Evolutionary conservation across 2,113 vertebrate species (phyloP), one percentile per base, ranked within the genome.

Genomic region (Ariopsis seemanni): DNA sequence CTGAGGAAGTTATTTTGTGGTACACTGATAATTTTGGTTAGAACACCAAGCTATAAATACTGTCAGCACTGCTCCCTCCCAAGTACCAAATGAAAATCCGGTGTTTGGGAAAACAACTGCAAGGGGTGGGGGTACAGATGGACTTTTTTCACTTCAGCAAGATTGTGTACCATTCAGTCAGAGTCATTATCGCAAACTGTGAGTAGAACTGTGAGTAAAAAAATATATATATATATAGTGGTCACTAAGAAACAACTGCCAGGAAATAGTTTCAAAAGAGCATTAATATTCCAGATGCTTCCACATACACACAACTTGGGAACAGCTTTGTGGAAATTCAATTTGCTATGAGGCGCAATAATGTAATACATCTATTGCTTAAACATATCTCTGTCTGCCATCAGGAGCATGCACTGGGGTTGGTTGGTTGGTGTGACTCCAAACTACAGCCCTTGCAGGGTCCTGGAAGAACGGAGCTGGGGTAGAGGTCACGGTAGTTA

Each of bases 1-100:
- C 92, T 91, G 93, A 95, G 95, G 94, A 95, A 96, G 95, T 94
- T 93, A 94, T 95, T 95, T 94, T 94, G 94, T 94, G 95, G 95
- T 95, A 93, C 94, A 94, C 94, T 95, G 94, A 95, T 95, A 88
- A 94, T 95, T 95, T 96, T 94, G 94, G 95, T 95, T 92, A 95
- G 93, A 95, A 94, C 93, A 92, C 91, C 89, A 90, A 89, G 91
- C 94, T 96, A 95, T 95, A 96, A 96, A 96, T 96, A 95, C 92
- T 94, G 94, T 93, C 92, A 93, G 93, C 74, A 63, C 91, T 89
- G 71, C 88, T 84, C 90, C 92, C 89, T 93, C 90, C 34, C 90
- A 90, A 90, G 92, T 89, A 89, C 58, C 78, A 85, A 92, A 91
- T 83, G 87, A 89, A 91, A 91, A 90, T 89, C 86, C 84, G 85